Evolutionary conservation across 1,140 invertebrate genomes (phyloP), one percentile per base, ranked within the genome.

Genomic region (Gryon sp.): DNA sequence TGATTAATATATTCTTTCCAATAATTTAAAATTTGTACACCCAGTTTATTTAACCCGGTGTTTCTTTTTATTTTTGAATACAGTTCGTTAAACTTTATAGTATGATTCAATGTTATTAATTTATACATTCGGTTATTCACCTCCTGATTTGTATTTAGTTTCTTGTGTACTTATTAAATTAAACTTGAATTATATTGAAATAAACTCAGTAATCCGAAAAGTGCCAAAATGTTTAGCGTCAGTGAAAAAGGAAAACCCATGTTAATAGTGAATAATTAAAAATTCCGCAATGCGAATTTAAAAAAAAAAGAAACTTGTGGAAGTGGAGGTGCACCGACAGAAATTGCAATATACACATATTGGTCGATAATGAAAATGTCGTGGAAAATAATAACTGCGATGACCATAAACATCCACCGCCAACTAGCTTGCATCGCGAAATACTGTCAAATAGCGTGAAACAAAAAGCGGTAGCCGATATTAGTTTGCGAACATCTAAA

Each of bases 241-340:
- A 48, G 26, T 19, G 45, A 32, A 32, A 48, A 48, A 48, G 45
- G 7, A 4, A 48, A 48, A 16, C 45, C 45, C 2, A 5, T 48
- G 0, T 18, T 48, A 16, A 48, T 48, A 11, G 45, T 32, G 26
- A 2, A 19, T 4, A 12, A 48, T 48, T 19, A 32, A 7, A 48
- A 48, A 48, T 48, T n/a, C 19, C 16, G 28, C 3, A 24, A 24
- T 4, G 7, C 3, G 3, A 7, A 4, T 24, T 3, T 24, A 7
- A 4, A 7, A 24, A 24, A 24, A 32, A n/a, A 11, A 32, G 2
- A 32, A 32, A 32, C n/a, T 4, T 7, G n/a, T 4, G 4, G 30
- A 32, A 32, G n/a, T 32, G n/a, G 30, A 32, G n/a, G n/a, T 32
- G 30, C 11, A 32, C 30, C 4, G n/a, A 32, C n/a, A 48, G 32